phyloP scores from a whole-genome alignment of 2,113 vertebrate genomes.

The Zapornia atra region DNA sequence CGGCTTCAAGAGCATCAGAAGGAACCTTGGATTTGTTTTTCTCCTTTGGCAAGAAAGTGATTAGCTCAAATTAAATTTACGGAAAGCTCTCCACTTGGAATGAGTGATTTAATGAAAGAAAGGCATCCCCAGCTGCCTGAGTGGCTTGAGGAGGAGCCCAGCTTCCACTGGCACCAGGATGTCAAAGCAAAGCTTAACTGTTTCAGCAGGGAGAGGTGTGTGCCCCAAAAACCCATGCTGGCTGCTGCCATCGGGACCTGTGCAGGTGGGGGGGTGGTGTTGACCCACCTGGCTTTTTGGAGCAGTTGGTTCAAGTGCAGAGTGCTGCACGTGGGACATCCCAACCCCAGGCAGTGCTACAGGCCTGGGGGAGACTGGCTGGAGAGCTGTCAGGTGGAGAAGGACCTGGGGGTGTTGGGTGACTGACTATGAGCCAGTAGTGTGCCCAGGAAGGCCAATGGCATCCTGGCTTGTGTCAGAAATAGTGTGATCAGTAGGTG shows the following conservation, averaged over 20 bases:
- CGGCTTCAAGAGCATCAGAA: conserved; percentile 33
- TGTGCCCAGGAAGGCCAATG: no score
- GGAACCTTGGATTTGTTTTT: conserved; percentile 55
- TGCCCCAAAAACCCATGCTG: accelerated
- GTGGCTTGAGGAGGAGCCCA: background rate
- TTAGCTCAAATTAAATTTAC: conserved; percentile 59
- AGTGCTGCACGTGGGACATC: no score
- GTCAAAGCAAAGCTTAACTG: background rate
- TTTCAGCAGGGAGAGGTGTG: background rate
- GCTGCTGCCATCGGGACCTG: accelerated
- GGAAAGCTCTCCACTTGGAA: conserved; percentile 7
- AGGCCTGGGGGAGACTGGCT: no score
- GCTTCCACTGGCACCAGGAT: background rate
- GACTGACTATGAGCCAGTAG: no score
- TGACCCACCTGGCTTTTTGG: background rate
- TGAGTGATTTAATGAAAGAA: conserved; percentile 39
- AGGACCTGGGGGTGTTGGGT: no score
- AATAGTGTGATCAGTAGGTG: no score
- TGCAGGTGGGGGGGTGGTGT: background rate
- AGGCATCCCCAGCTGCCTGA: background rate
- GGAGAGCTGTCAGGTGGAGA: no score
- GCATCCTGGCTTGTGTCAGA: no score
- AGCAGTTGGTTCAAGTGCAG: no score
- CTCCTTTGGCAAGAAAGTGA: conserved; percentile 65
- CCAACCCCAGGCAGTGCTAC: no score